Evolutionary conservation across 1,140 invertebrate genomes (phyloP).

Genomic region (Drosophila sproati): DNA sequence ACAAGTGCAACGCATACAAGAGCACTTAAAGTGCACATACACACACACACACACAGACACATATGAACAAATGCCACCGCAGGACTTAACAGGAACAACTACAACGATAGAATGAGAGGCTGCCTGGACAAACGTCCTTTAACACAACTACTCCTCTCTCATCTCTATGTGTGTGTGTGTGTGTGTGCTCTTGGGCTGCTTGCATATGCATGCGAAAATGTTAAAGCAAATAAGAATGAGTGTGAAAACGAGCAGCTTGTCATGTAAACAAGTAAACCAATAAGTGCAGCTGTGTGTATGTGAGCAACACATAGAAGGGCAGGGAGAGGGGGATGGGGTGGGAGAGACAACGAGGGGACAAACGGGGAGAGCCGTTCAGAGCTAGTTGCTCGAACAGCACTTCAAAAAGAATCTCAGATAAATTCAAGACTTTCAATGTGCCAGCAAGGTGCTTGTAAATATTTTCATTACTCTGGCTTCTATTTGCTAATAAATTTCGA

Average conservation of each 20-base stretch:
- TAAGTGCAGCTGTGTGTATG: slow-evolving; percentile 33
- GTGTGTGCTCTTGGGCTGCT: slow-evolving; percentile 57
- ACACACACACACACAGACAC: slow-evolving; percentile 24
- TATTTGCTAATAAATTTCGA: slow-evolving; percentile 8
- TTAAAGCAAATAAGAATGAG: slow-evolving; percentile 82
- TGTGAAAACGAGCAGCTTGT: slow-evolving; percentile 82
- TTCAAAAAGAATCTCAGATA: slow-evolving; percentile 10
- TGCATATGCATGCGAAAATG: slow-evolving; percentile 83
- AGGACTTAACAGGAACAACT: slow-evolving; percentile 67
- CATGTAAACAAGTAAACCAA: slow-evolving; percentile 82
- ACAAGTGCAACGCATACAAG: slow-evolving; percentile 74
- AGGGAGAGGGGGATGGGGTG: neutral
- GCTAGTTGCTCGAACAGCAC: slow-evolving; percentile 2
- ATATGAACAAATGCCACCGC: slow-evolving; percentile 54
- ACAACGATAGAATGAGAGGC: slow-evolving; percentile 62
- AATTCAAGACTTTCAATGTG: slow-evolving; percentile 19
- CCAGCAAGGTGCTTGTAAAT: neutral
- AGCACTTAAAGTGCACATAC: slow-evolving; percentile 68
- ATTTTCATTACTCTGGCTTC: slow-evolving; percentile 9
- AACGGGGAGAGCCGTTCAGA: slow-evolving; percentile 7
- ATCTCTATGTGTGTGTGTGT: slow-evolving; percentile 15
- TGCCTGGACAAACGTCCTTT: slow-evolving; percentile 34
- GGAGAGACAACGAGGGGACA: neutral
- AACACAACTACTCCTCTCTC: slow-evolving; percentile 1
- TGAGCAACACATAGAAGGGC: neutral